Evolutionary conservation across 1,140 invertebrate genomes (phyloP).

Genomic region (Scaptomyza pallida): DNA sequence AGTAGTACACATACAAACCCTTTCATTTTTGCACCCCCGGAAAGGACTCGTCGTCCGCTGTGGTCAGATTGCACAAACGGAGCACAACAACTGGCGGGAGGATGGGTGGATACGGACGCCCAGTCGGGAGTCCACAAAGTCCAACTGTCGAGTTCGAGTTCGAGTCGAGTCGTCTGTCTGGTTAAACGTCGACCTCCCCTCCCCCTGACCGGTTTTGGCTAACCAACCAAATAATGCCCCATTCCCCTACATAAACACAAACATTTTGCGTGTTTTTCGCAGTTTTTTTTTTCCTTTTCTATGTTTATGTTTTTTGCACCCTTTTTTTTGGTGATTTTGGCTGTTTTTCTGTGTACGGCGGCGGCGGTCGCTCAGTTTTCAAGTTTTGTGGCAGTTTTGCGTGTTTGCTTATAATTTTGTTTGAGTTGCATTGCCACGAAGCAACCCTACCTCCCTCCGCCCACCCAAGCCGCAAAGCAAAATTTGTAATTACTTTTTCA

Average conservation of each 20-base stretch:
- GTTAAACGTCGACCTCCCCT: background rate
- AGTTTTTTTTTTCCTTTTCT: no score
- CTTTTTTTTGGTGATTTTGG: conserved; percentile 25
- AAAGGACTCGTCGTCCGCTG: conserved; percentile 15
- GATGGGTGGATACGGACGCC: background rate
- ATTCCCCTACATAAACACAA: conserved; percentile 28
- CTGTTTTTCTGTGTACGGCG: conserved; percentile 4
- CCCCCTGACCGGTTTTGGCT: no score
- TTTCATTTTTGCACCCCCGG: conserved; percentile 27
- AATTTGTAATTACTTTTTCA: conserved; percentile 78
- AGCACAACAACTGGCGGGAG: no score
- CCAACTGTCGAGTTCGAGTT: background rate
- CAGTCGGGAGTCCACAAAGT: background rate
- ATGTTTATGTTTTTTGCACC: conserved; percentile 29
- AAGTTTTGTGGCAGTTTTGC: conserved; percentile 81
- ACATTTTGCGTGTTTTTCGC: conserved; percentile 53
- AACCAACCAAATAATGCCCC: conserved; percentile 5
- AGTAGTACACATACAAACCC: conserved; percentile 4
- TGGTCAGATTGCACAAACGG: conserved; percentile 30
- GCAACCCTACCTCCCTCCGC: conserved; percentile 26
- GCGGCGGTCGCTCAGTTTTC: conserved; percentile 56
- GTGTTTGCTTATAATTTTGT: conserved; percentile 81
- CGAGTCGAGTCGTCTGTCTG: conserved; percentile 33
- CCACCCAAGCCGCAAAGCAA: conserved; percentile 30
- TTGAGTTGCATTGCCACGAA: conserved; percentile 73